A percentile compares a stretch with the other conserved stretches of the same genome.
Evolutionary conservation across 2,113 vertebrate species (phyloP).

Genomic region (Pygoscelis antarcticus): DNA sequence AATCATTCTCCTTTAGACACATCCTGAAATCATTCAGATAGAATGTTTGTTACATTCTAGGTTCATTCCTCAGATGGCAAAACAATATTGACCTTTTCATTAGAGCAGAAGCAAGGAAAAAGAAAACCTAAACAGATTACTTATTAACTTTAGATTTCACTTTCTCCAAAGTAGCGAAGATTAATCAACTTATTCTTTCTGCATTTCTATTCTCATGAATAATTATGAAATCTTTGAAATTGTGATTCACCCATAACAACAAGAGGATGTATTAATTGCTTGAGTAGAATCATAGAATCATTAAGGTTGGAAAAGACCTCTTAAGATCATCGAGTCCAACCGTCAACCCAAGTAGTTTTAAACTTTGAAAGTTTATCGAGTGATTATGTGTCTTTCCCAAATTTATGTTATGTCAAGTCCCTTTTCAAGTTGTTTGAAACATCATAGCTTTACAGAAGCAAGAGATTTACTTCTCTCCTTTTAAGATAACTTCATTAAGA

Average conservation of each 20-base stretch:
- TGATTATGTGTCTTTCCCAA: not conserved
- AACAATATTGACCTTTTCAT: not conserved
- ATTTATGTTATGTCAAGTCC: not conserved
- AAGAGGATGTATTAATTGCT: not conserved
- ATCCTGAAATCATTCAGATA: not conserved
- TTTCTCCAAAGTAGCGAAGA: not conserved
- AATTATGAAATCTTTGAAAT: not conserved
- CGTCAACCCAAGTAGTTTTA: not conserved
- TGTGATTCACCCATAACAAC: not conserved
- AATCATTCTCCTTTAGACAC: not conserved
- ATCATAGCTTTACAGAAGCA: not conserved
- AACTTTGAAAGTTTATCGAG: not conserved
- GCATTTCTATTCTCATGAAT: not conserved
- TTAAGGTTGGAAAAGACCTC: too few species aligned
- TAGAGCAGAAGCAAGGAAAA: not conserved
- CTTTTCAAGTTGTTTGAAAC: not conserved
- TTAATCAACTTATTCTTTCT: not conserved
- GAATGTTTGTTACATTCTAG: not conserved
- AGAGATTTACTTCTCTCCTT: not conserved
- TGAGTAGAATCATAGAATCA: not conserved
- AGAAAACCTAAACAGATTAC: not conserved
- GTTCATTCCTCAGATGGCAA: not conserved
- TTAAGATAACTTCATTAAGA: not conserved
- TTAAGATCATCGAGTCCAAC: too few species aligned
- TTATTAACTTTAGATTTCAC: not conserved